Evolutionary conservation across 1,140 invertebrate species (phyloP).

Genomic region (Maniola jurtina): DNA sequence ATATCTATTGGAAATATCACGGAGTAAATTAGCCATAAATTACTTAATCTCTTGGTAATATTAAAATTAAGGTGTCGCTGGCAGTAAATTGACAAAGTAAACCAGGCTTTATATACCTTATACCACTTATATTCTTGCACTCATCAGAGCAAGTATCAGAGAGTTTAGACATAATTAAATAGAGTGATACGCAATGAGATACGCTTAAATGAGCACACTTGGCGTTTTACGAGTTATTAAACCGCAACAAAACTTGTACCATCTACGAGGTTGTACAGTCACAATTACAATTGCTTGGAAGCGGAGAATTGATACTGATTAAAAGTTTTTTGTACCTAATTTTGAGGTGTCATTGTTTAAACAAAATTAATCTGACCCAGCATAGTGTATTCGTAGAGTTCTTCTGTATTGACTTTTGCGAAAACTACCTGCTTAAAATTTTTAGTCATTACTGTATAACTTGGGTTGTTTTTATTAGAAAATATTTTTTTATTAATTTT

Average conservation of each 20-base stretch:
- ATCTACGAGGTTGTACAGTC: not conserved
- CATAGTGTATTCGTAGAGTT: no score
- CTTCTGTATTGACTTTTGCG: no score
- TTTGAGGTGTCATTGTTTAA: no score
- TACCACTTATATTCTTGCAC: constrained; percentile 7
- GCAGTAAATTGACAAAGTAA: not conserved
- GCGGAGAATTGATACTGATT: no score
- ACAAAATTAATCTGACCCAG: no score
- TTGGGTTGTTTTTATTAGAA: no score
- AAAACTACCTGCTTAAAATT: no score
- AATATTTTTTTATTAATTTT: no score
- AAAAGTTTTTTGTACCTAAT: no score
- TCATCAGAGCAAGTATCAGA: not conserved
- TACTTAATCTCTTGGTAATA: not conserved
- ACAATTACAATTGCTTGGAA: constrained; percentile 2
- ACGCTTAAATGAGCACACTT: constrained; percentile 9
- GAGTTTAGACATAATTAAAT: constrained; percentile 8
- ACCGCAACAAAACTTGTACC: constrained; percentile 8
- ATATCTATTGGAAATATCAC: no score
- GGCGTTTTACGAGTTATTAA: constrained; percentile 15
- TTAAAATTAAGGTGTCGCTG: not conserved
- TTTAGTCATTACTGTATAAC: no score
- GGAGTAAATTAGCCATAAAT: no score
- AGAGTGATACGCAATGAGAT: constrained; percentile 12
- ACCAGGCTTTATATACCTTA: not conserved